Percentiles rank a stretch among this genome's conserved stretches.
Evolutionary conservation across 2,888 invertebrate species (phyloP).

Genomic region (Hedychridium roseum): DNA sequence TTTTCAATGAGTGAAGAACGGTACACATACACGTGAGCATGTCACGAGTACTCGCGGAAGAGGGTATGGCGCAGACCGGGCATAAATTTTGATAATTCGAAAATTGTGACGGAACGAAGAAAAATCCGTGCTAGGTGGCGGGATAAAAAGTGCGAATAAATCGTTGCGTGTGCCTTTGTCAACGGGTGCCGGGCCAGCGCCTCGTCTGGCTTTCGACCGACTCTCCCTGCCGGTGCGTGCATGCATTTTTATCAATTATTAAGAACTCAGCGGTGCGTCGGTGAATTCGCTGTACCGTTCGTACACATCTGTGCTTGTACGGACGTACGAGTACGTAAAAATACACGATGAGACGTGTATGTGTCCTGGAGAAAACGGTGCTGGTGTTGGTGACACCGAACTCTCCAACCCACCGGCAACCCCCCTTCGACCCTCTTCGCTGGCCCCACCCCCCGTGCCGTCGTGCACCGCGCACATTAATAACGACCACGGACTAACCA

Average conservation of each 20-base stretch:
- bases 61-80: constrained; percentile 7
- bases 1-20: not conserved
- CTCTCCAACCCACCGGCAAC: constrained; percentile 7
- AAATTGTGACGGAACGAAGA: constrained; percentile 61
- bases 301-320: too few species aligned
- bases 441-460: constrained; percentile 12
- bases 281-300: constrained; percentile 19
- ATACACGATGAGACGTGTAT: too few species aligned
- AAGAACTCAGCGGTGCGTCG: constrained; percentile 53
- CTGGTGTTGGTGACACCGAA: constrained; percentile 34
- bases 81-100: constrained; percentile 62
- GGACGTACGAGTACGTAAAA: too few species aligned
- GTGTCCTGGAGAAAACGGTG: constrained; percentile 8
- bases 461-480: constrained; percentile 55
- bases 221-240: constrained; percentile 40
- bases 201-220: constrained; percentile 30
- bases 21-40: not conserved
- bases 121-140: constrained; percentile 51
- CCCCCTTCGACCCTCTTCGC: constrained; percentile 7
- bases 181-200: constrained; percentile 28
- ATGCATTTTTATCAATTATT: constrained; percentile 64
- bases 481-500: constrained; percentile 55
- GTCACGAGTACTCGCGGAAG: not conserved
- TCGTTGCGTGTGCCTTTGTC: constrained; percentile 59
- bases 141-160: constrained; percentile 61